Evolutionary conservation across 2,113 vertebrate genomes (phyloP).

Genomic region (Sphaerodactylus townsendi): DNA sequence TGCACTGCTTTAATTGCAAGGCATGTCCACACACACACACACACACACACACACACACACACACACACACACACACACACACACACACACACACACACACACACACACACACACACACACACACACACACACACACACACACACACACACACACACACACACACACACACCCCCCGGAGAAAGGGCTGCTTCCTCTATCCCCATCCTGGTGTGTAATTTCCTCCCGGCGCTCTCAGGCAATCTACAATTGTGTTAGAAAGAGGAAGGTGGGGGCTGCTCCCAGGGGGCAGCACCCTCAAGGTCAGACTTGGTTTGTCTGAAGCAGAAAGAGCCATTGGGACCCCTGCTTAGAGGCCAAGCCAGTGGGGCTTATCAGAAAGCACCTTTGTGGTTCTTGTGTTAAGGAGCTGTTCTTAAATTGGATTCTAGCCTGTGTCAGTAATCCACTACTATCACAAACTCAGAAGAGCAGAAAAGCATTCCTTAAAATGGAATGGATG

Average conservation of each 20-base stretch:
- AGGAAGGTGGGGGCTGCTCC: background rate
- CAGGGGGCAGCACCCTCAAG: background rate
- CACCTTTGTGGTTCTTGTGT: too few species aligned
- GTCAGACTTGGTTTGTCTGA: fast-evolving
- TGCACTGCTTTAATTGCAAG: background rate
- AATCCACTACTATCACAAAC: too few species aligned
- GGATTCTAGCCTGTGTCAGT: background rate
- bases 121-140: background rate
- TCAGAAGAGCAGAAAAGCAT: too few species aligned
- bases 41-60: background rate
- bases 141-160: background rate
- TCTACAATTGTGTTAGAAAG: background rate
- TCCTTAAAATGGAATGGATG: too few species aligned
- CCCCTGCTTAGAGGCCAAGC: background rate
- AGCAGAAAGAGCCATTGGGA: too few species aligned
- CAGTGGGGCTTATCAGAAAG: too few species aligned
- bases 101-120: background rate
- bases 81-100: background rate
- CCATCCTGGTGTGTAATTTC: conserved; percentile 4
- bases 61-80: background rate
- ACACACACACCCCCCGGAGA: background rate
- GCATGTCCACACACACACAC: background rate
- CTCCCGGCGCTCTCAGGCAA: background rate
- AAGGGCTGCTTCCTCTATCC: background rate
- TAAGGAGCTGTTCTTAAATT: background rate